Evolutionary conservation across 2,797 vertebrate genomes (phyloP).

Genomic region (Serranus cabrilla): DNA sequence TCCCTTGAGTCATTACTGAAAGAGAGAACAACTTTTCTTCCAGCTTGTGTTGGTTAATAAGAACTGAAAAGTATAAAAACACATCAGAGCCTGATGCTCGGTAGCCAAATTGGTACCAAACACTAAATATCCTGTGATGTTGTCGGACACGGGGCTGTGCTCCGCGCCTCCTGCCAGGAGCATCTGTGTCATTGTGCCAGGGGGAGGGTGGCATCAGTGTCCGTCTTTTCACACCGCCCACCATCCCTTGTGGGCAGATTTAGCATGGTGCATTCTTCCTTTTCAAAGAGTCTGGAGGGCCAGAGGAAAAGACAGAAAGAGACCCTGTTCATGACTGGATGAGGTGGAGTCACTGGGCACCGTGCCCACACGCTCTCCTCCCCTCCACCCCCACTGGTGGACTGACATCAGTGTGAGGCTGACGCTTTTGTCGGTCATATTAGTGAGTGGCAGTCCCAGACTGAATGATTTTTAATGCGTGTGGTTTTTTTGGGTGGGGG

Average conservation of each 20-base stretch:
- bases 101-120: constrained; percentile 22
- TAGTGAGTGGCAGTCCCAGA: constrained; percentile 51
- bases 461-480: constrained; percentile 43
- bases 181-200: constrained; percentile 66
- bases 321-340: constrained; percentile 53
- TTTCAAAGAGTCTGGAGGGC: constrained; percentile 56
- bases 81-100: neutral
- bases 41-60: constrained; percentile 2
- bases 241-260: constrained; percentile 65
- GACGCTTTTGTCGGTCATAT: constrained; percentile 50
- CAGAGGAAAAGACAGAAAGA: constrained; percentile 49
- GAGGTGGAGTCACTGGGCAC: constrained; percentile 66
- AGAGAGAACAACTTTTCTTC: constrained; percentile 19
- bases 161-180: constrained; percentile 41
- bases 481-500: neutral
- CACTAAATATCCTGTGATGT: constrained; percentile 40
- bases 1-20: constrained; percentile 5
- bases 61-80: constrained; percentile 27
- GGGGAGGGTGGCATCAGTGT: constrained; percentile 73
- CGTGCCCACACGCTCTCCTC: constrained; percentile 33
- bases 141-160: constrained; percentile 37
- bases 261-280: constrained; percentile 74
- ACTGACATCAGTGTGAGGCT: constrained; percentile 45
- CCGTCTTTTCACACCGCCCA: constrained; percentile 64
- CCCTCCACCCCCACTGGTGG: constrained; percentile 28